These are phyloP conservation scores for Halictus rubicundus DNA, from an alignment of 1,140 invertebrate genomes.

Conservation along the genomic window DNA sequence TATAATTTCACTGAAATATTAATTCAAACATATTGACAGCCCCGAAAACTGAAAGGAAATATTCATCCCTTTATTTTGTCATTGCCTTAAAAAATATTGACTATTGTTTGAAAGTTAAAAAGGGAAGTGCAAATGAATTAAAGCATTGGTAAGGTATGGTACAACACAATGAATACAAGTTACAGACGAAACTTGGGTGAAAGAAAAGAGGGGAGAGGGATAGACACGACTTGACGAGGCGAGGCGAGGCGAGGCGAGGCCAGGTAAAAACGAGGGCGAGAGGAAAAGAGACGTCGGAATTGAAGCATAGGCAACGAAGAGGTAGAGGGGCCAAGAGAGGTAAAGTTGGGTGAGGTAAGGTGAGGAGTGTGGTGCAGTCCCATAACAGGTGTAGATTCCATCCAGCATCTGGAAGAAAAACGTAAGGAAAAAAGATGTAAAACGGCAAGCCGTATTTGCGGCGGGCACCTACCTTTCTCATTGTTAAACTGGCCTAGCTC, in stretches of 20 bases:
- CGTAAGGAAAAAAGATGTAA: slow-evolving; percentile 24
- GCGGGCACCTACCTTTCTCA: slow-evolving; percentile 90
- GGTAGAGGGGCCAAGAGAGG: not conserved
- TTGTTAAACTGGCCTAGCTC: slow-evolving; percentile 92
- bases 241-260: slow-evolving; percentile 32
- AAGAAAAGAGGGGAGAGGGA: slow-evolving; percentile 21
- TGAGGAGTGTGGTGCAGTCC: slow-evolving; percentile 58
- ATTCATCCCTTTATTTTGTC: not conserved
- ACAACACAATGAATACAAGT: slow-evolving; percentile 33
- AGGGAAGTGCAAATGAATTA: slow-evolving; percentile 8
- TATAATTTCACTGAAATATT: slow-evolving; percentile 3
- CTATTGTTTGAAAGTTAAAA: not conserved
- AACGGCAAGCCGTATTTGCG: slow-evolving; percentile 10
- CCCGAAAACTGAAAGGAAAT: not conserved
- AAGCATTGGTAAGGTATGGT: slow-evolving; percentile 32
- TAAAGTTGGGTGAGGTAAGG: slow-evolving; percentile 41
- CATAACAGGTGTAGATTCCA: slow-evolving; percentile 74
- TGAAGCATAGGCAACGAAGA: not conserved
- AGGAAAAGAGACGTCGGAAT: slow-evolving; percentile 39
- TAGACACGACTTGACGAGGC: slow-evolving; percentile 40
- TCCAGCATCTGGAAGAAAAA: slow-evolving; percentile 69
- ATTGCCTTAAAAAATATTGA: not conserved
- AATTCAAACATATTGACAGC: not conserved
- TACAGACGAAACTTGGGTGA: slow-evolving; percentile 32
- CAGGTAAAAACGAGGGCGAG: slow-evolving; percentile 37